These are phyloP conservation scores for Antigone vipio DNA, from an alignment of 2,113 vertebrate species.

Conservation along the genomic window DNA sequence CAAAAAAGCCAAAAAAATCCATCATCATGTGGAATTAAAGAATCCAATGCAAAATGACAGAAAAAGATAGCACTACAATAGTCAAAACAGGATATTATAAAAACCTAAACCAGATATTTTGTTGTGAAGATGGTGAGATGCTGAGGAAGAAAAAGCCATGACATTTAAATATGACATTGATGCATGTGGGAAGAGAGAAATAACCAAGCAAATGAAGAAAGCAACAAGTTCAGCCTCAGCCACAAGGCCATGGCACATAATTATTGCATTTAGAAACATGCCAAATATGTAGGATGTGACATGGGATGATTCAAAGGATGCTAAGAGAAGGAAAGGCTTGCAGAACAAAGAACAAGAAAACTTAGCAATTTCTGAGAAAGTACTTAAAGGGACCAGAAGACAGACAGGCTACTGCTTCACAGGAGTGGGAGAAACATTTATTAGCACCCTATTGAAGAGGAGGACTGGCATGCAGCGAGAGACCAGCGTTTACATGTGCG, in stretches of 20 bases:
- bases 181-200: not conserved
- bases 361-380: not conserved
- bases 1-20: not conserved
- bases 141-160: not conserved
- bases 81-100: not conserved
- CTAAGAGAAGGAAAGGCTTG: not conserved
- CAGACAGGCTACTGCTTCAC: not conserved
- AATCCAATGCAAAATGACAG: not conserved
- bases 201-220: not conserved
- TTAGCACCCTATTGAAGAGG: not conserved
- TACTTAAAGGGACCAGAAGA: not conserved
- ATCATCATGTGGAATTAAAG: not conserved
- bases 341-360: not conserved
- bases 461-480: not conserved
- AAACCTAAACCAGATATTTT: not conserved
- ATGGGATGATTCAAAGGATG: not conserved
- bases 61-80: not conserved
- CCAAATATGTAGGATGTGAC: not conserved
- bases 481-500: accelerated
- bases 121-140: not conserved
- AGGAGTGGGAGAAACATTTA: not conserved
- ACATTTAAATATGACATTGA: not conserved
- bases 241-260: not conserved
- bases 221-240: not conserved
- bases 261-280: accelerated